Conservation (phyloP, 2,113 vertebrate species). For the Tor tambroides region DNA sequence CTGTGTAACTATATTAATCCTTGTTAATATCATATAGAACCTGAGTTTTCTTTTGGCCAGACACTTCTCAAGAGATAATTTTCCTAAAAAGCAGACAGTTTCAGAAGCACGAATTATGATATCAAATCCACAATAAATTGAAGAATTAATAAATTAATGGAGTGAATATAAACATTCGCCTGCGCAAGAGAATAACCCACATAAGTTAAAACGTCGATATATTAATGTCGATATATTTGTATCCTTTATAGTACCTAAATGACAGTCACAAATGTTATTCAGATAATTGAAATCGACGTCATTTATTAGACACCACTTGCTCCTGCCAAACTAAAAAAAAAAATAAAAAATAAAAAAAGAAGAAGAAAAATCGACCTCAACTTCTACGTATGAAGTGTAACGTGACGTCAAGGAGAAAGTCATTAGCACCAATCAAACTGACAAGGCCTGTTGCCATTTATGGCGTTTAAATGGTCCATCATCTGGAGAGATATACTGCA, state of each 20-base stretch:
- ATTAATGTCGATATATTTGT: neutral
- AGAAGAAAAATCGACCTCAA: neutral
- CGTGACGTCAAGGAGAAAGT: neutral
- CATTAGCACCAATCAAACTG: slow-evolving; percentile 27
- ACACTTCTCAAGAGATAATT: no score
- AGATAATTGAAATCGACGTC: neutral
- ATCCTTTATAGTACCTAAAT: neutral
- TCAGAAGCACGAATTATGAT: neutral
- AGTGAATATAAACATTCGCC: neutral
- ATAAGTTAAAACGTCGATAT: neutral
- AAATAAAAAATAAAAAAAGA: neutral
- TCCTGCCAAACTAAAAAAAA: neutral
- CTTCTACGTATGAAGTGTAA: neutral
- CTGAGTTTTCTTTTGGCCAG: neutral
- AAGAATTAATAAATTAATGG: neutral
- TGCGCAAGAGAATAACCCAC: neutral
- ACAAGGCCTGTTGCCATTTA: neutral
- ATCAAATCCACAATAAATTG: neutral
- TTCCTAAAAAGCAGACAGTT: neutral
- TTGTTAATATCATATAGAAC: neutral
- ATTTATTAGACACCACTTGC: neutral
- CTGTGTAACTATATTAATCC: neutral
- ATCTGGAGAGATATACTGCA: slow-evolving; percentile 78
- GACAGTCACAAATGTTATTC: neutral
- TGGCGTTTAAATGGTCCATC: neutral